Evolutionary conservation across 2,888 invertebrate genomes (phyloP), one percentile per base, ranked within the genome.

Genomic region (Drosophila meridiana): DNA sequence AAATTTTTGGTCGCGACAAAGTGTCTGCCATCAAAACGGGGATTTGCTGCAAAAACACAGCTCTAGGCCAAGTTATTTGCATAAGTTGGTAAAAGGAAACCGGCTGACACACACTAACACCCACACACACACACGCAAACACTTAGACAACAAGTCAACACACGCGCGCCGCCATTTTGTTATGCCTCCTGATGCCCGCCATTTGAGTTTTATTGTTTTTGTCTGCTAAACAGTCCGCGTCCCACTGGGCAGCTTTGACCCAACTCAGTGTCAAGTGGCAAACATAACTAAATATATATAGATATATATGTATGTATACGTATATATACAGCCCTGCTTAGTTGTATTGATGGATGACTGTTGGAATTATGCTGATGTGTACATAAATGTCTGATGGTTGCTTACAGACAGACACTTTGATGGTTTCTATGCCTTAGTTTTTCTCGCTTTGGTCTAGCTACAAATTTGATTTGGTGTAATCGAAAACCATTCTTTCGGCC

Each of bases 81-180:
- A 79, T 80, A 67, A 76, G 30, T 30, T 28, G 45, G 52, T 20
- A 63, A 40, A 57, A 40, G 34, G 38, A 67, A 70, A 66, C 70
- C 65, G 78, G 74, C 61, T 45, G 36, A 58, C 60, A 67, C 47
- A 65, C 64, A 60, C 6, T 40, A 34, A 38, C 20, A 69, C 48
- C 63, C 70, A 53, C 3, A 42, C 38, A 42, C 13, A 65, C 70
- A 56, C 3, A 38, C 40, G 34, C 26, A 32, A 28, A 57, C 14
- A 48, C 62, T 50, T n/a, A 36, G 32, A n/a, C 30, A 53, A 58
- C n/a, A 59, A 73, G 52, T 71, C 70, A 74, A 68, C 62, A 78
- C 63, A 77, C 55, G 67, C 55, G 67, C 73, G 82, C 59, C 82
- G 78, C 82, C 78, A 79, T 82, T 78, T 82, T 71, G 82, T 78